These are phyloP conservation scores for Drosophila vallismaia DNA, from an alignment of 2,888 invertebrate species.

Conservation along the genomic window DNA sequence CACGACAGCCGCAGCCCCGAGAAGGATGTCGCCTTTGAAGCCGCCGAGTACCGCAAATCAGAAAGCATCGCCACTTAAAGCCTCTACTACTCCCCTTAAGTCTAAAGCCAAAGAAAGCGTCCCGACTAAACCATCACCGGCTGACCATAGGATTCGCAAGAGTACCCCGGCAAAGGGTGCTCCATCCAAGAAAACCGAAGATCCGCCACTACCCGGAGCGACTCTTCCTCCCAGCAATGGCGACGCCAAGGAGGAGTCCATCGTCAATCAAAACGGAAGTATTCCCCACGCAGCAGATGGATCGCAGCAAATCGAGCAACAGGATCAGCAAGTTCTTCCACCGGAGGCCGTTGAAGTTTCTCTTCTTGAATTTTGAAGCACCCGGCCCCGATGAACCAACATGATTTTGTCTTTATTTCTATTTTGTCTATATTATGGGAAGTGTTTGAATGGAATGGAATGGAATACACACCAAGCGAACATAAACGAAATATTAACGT, in stretches of 20 bases:
- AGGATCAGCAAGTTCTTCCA: slow-evolving; percentile 11
- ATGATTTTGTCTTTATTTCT: slow-evolving; percentile 53
- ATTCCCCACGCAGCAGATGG: slow-evolving; percentile 9
- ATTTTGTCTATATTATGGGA: slow-evolving; percentile 67
- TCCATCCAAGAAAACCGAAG: slow-evolving; percentile 8
- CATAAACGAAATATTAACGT: background rate
- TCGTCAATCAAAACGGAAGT: slow-evolving; percentile 35
- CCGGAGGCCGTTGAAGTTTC: slow-evolving; percentile 11
- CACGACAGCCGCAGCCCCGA: slow-evolving; percentile 46
- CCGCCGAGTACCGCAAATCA: slow-evolving; percentile 25
- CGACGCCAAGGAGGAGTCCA: slow-evolving; percentile 21
- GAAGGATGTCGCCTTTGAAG: slow-evolving; percentile 70
- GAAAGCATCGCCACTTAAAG: slow-evolving; percentile 39
- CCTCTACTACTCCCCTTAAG: slow-evolving; percentile 60
- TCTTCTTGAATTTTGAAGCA: slow-evolving; percentile 19
- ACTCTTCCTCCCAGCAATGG: slow-evolving; percentile 48
- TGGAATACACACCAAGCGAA: background rate
- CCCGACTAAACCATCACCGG: slow-evolving; percentile 55
- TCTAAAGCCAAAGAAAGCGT: slow-evolving; percentile 71
- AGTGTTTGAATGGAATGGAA: slow-evolving; percentile 53
- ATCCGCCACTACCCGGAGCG: background rate
- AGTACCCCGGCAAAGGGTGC: slow-evolving; percentile 44
- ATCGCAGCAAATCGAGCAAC: slow-evolving; percentile 9
- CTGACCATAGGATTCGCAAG: slow-evolving; percentile 44
- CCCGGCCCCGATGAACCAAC: slow-evolving; percentile 29